These are phyloP conservation scores for Melanotaenia boesemani DNA, from an alignment of 2,797 vertebrate genomes.

Conservation along the genomic window DNA sequence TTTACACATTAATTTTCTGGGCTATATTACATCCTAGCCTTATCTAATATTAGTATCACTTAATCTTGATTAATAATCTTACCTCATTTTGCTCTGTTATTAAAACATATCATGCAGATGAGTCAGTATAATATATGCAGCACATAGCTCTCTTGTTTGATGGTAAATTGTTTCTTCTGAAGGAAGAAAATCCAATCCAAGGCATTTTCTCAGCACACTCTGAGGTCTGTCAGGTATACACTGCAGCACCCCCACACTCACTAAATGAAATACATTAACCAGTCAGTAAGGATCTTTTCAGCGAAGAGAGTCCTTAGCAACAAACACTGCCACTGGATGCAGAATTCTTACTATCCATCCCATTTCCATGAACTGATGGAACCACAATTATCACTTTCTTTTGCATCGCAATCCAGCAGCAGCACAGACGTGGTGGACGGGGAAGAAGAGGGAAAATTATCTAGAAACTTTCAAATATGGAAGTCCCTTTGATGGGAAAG, in stretches of 20 bases:
- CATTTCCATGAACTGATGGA: constrained; percentile 17
- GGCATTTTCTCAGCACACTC: constrained; percentile 48
- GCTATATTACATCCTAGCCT: constrained; percentile 67
- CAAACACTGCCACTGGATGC: constrained; percentile 30
- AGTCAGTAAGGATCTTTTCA: constrained; percentile 34
- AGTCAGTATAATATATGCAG: constrained; percentile 55
- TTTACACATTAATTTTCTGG: constrained; percentile 58
- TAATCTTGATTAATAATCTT: constrained; percentile 80
- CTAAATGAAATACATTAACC: constrained; percentile 40
- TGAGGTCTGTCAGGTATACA: constrained; percentile 43
- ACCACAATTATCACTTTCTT: constrained; percentile 10
- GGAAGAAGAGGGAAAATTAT: constrained; percentile 40
- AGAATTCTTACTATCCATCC: constrained; percentile 31
- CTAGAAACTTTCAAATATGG: constrained; percentile 56
- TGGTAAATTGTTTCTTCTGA: constrained; percentile 73
- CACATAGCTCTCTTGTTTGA: constrained; percentile 65
- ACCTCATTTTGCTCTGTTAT: constrained; percentile 67
- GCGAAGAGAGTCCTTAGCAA: constrained; percentile 52
- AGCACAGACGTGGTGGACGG: constrained; percentile 1
- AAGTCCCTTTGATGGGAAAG: constrained; percentile 56
- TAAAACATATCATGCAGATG: constrained; percentile 66
- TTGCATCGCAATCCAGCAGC: constrained; percentile 1
- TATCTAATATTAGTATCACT: constrained; percentile 71
- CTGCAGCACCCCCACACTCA: constrained; percentile 16
- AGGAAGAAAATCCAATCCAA: constrained; percentile 53